Base-by-base conservation (phyloP, 2,888 invertebrate species). In the Epirrhoe alternata region DNA sequence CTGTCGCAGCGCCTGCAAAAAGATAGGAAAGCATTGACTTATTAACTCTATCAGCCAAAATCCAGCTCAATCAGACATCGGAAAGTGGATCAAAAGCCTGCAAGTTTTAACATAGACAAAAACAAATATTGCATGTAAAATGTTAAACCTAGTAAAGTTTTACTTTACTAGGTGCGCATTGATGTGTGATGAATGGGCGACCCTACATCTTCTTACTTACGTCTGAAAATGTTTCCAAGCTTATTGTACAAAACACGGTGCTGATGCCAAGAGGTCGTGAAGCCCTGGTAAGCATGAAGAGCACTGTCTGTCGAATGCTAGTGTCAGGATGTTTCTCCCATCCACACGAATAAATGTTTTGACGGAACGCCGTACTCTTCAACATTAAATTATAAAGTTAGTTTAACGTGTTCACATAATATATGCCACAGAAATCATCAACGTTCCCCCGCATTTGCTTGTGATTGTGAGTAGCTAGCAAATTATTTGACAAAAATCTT, bases 201-300 rank as follows among this genome's bases (percentile, higher is more conserved):
- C 24, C 24, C 24, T 3, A 24, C 45, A n/a, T 45, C n/a, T 14
- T 42, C 3, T 5, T 54, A 63, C 62, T 75, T 77, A 90, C 90
- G 81, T 83, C 78, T 14, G 89, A 82, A 73, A 88, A 90, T 1
- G 88, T 86, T 61, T 86, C 82, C 47, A 90, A 80, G 61, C 84
- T 86, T 62, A 92, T 80, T 47, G 81, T 77, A 61, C 79, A 83
- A 72, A 92, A 92, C 47, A 89, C 73, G 8, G 88, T 88, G 42
- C 75, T 81, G 52, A 92, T 78, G 47, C 81, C 81, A 24, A 90
- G 76, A 1, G 88, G 86, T 7, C 75, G 74, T 1, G 74, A 73
- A 7, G 88, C 82, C 65, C 89, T 84, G 56, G 82, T 85, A 69
- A 90, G 68, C 87, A 92, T 89, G 52, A 90, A 76, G 30, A 89